Evolutionary conservation across 2,888 invertebrate genomes (phyloP), one percentile per base, ranked within the genome.

Genomic region (Lepidochitona cinerea): DNA sequence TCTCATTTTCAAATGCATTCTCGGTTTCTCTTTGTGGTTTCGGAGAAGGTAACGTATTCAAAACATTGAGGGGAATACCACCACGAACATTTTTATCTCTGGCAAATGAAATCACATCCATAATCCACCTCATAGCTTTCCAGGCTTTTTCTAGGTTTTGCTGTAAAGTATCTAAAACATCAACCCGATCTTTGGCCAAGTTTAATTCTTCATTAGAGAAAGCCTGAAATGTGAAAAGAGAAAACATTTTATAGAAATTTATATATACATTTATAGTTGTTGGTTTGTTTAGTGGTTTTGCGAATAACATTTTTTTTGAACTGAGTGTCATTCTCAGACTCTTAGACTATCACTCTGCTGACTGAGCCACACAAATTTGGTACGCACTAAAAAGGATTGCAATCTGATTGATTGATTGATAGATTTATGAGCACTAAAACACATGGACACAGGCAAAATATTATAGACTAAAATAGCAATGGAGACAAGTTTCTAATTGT

Each of bases 61-160:
- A 79, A 12, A 83, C 80, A 54, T 84, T 82, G 18, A 91, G 82
- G 5, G 90, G 89, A 64, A 92, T 87, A 33, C 92, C 91, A 37
- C 86, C 87, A 1, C 79, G 79, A 37, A 83, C 77, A 37, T 81
- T 85, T 72, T 95, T 94, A 87, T 98, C 98, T 76, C 99, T 93
- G 0, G 98, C 97, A 89, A 96, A 96, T 0, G 96, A 94, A 71
- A 99, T 96, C 6, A 98, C 95, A 88, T 98, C 97, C 94, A 97
- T 96, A 29, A 99, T 93, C 99, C 99, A 99, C 26, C 99, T 94
- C 59, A 96, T 95, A 29, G 95, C 94, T 87, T 97, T 96, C 99
- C 99, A 99, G 2, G 96, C 94, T 0, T 93, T 91, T 86, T 98
- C 98, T 65, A 98, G 92, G 85, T 94, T 95, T 37, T 94, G 92